Evolutionary conservation across 2,113 vertebrate species (phyloP), one percentile per base, ranked within the genome.

Genomic region (Melanerpes aurifrons): DNA sequence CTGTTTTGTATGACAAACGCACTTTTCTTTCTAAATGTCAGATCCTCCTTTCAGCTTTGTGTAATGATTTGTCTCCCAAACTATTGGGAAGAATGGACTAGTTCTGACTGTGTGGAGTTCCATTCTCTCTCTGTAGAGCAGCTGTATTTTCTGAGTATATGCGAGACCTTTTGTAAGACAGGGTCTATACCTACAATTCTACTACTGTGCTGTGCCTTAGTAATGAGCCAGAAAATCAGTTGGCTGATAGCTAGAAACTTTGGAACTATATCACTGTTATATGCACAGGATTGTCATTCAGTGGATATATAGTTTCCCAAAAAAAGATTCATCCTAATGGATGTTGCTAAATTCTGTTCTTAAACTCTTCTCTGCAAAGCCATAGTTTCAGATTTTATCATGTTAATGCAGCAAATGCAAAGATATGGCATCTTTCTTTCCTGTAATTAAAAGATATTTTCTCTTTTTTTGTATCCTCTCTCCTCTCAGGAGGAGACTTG

Each of bases 21-120:
- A 91, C 88, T 96, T 75, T 92, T 97, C 86, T 96, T 86, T 95
- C 86, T 95, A 82, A 96, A 83, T 64, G 77, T 82, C 88, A 96
- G 86, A 85, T 82, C 73, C 75, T 93, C 71, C 87, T 96, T 87
- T 93, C 93, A 95, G 88, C 87, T 94, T 78, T 93, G 90, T 96
- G 11, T 94, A 83, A 95, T 84, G 89, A 84, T 88, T 93, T 95
- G 73, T 95, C 67, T 96, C 67, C 57, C 57, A 88, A 32, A 89
- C 81, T 93, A 56, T n/a, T 95, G 68, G 86, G 76, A 96, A 96
- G 93, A 97, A 92, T 88, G 59, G 72, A 90, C 43, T 85, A 74
- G 67, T 86, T 95, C 69, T 68, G 47, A 82, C 86, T 82, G 5
- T 84, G 69, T 90, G 76, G 87, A 91, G 68, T 90, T 94, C 9